These are phyloP conservation scores for Cataglyphis rosenhaueri DNA, from an alignment of 2,888 invertebrate genomes.

Conservation along the genomic window DNA sequence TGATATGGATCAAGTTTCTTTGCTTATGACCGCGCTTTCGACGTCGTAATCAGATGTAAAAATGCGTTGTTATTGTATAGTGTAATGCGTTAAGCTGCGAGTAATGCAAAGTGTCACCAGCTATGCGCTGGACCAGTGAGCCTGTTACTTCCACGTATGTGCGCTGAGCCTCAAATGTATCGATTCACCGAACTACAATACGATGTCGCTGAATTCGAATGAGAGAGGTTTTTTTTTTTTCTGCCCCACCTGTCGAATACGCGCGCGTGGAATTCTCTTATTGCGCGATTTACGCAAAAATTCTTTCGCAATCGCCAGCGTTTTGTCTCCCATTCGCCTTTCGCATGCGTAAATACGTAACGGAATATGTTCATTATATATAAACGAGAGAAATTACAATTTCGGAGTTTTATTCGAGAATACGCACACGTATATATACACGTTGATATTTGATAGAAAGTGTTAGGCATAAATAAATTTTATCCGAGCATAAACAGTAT, in stretches of 20 bases:
- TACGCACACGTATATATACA: neutral
- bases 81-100: neutral
- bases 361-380: neutral
- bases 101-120: neutral
- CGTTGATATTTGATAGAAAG: neutral
- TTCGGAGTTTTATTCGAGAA: neutral
- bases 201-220: slow-evolving; percentile 10
- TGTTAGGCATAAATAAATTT: neutral
- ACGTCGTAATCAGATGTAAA: neutral
- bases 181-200: neutral
- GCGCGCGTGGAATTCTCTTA: slow-evolving; percentile 7
- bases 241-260: neutral
- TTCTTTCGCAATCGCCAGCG: slow-evolving; percentile 54
- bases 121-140: neutral
- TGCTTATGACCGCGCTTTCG: neutral
- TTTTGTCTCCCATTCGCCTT: slow-evolving; percentile 10
- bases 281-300: slow-evolving; percentile 45
- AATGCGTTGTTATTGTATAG: neutral
- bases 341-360: neutral
- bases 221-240: neutral
- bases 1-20: neutral
- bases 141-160: neutral
- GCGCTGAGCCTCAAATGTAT: neutral
- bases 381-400: slow-evolving; percentile 24
- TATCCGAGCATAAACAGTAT: neutral